Evolutionary conservation across 2,888 invertebrate genomes (phyloP).

Genomic region (Chrysolina haemoptera): DNA sequence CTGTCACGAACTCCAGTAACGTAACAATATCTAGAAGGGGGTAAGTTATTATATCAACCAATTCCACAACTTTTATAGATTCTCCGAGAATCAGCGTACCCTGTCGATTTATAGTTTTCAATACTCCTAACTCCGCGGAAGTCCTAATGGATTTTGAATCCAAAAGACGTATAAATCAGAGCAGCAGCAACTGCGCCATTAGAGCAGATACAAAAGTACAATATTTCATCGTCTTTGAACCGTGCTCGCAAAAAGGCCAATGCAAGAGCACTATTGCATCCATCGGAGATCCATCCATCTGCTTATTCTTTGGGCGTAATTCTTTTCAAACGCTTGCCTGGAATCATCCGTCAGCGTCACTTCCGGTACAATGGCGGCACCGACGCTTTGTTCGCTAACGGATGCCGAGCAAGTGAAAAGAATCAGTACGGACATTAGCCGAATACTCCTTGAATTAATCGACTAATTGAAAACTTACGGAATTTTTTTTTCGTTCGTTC

Average conservation of each 20-base stretch:
- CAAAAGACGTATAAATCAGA: slow-evolving; percentile 34
- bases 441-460: slow-evolving; percentile 66
- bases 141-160: slow-evolving; percentile 49
- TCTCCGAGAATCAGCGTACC: neutral
- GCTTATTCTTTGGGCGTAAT: slow-evolving; percentile 67
- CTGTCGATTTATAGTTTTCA: slow-evolving; percentile 4
- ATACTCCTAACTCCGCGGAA: neutral
- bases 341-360: slow-evolving; percentile 70
- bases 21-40: too few relatives aligned
- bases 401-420: slow-evolving; percentile 61
- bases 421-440: slow-evolving; percentile 65
- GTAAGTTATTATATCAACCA: neutral
- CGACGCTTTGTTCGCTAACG: slow-evolving; percentile 64
- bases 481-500: slow-evolving; percentile 52
- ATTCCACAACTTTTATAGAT: neutral
- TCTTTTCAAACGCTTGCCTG: slow-evolving; percentile 66
- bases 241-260: slow-evolving; percentile 55
- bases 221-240: slow-evolving; percentile 63
- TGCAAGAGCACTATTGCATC: slow-evolving; percentile 62
- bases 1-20: too few relatives aligned
- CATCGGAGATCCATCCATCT: slow-evolving; percentile 67
- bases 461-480: slow-evolving; percentile 66
- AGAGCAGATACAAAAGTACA: slow-evolving; percentile 63
- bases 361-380: slow-evolving; percentile 68
- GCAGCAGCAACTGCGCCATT: slow-evolving; percentile 57